Evolutionary conservation across 2,113 vertebrate genomes (phyloP).

Genomic region (Carassius carassius): DNA sequence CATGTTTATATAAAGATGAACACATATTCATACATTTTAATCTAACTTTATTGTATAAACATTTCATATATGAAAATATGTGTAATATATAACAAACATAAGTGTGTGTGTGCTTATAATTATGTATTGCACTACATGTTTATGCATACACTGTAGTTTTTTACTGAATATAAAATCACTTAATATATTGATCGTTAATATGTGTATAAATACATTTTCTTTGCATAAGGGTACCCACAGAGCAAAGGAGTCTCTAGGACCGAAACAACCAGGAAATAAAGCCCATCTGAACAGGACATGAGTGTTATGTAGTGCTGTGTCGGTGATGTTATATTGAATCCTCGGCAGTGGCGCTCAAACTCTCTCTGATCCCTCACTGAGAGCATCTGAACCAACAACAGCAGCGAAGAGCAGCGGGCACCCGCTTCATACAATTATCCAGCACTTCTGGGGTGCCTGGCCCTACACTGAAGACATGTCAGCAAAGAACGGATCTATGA

Average conservation of each 20-base stretch:
- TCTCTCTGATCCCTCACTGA: conserved; percentile 59
- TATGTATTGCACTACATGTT: no score
- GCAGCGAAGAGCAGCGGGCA: conserved; percentile 41
- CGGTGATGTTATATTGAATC: background rate
- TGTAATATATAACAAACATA: no score
- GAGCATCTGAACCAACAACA: conserved; percentile 58
- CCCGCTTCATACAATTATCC: conserved; percentile 22
- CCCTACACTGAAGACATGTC: conserved; percentile 63
- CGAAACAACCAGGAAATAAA: conserved; percentile 13
- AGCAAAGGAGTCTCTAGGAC: background rate
- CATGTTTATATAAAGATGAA: no score
- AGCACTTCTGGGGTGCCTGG: conserved; percentile 52
- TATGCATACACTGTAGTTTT: no score
- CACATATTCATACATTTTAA: no score
- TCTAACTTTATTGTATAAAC: no score
- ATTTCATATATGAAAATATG: no score
- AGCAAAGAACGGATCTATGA: conserved; percentile 64
- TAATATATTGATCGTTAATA: no score
- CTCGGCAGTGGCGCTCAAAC: conserved; percentile 33
- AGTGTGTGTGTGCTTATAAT: no score
- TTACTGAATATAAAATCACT: no score
- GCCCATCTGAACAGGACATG: background rate
- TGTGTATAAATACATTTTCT: no score
- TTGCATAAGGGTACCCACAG: no score
- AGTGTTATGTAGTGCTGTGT: background rate